Evolutionary conservation across 1,140 invertebrate species (phyloP).

Genomic region (Drosophila funebris): DNA sequence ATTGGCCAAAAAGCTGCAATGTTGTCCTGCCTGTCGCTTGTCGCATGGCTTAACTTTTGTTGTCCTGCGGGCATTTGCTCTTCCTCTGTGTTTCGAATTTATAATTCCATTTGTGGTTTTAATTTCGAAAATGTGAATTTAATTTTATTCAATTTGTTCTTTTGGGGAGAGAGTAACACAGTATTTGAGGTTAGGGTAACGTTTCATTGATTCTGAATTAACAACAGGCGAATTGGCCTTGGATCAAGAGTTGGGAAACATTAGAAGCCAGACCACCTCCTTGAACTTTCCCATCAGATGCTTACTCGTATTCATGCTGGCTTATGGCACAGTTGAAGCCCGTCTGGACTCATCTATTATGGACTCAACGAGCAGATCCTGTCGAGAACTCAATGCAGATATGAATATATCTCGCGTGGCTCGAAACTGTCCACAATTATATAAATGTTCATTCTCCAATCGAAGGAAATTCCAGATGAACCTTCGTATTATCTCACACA

Average conservation of each 20-base stretch:
- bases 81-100: conserved; percentile 63
- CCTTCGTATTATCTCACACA: conserved; percentile 52
- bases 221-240: conserved; percentile 18
- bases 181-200: conserved; percentile 1
- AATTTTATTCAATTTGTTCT: conserved; percentile 75
- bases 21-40: conserved; percentile 25
- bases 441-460: conserved; percentile 64
- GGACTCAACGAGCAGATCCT: background rate
- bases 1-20: conserved; percentile 1
- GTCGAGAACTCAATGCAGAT: conserved; percentile 11
- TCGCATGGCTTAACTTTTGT: conserved; percentile 79
- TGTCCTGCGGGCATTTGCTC: conserved; percentile 66
- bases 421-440: conserved; percentile 61
- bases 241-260: background rate
- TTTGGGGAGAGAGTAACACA: background rate
- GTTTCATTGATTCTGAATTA: conserved; percentile 64
- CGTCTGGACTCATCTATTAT: background rate
- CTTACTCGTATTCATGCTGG: background rate
- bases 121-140: conserved; percentile 82
- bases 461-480: conserved; percentile 72
- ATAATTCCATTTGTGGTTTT: conserved; percentile 83
- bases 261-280: no score
- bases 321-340: background rate
- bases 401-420: conserved; percentile 51
- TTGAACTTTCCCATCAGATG: background rate